Percentiles rank a stretch among this genome's conserved stretches.
Conservation (phyloP, 2,888 invertebrate species). For the Mycalesis mineus region DNA sequence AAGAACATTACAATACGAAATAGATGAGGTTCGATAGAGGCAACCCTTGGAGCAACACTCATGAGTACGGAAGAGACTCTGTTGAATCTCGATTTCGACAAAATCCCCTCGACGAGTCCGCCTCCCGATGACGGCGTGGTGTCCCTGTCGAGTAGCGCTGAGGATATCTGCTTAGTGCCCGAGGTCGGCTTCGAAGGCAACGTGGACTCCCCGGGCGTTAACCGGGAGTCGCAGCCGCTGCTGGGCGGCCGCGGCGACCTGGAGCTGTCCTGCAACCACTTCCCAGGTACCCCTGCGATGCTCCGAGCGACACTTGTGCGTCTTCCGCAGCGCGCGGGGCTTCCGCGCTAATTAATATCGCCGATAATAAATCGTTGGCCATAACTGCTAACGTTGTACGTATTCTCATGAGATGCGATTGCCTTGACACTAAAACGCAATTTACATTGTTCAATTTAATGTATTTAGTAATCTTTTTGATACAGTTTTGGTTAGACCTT, state of each 20-base stretch:
- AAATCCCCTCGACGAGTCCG: conserved; percentile 61
- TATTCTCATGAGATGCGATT: conserved; percentile 32
- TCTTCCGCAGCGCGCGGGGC: conserved; percentile 44
- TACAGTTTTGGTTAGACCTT: background rate
- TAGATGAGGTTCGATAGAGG: conserved; percentile 75
- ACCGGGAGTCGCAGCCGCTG: conserved; percentile 96
- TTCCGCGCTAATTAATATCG: conserved; percentile 35
- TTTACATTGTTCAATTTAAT: conserved; percentile 37
- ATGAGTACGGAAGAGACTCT: conserved; percentile 81
- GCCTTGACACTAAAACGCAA: conserved; percentile 40
- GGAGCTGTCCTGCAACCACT: conserved; percentile 89
- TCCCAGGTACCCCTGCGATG: conserved; percentile 81
- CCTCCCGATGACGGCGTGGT: conserved; percentile 79
- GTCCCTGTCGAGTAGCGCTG: conserved; percentile 78
- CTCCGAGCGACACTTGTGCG: conserved; percentile 37
- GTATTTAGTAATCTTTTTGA: conserved; percentile 1
- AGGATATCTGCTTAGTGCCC: conserved; percentile 87
- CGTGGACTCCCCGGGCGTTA: conserved; percentile 90
- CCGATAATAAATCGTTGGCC: background rate
- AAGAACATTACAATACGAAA: conserved; percentile 68
- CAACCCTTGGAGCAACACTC: conserved; percentile 69
- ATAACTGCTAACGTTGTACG: conserved; percentile 19
- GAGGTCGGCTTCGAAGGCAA: conserved; percentile 90
- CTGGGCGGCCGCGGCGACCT: conserved; percentile 88
- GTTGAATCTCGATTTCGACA: conserved; percentile 81